Conservation (phyloP, 2,113 vertebrate genomes). For the Oplegnathus fasciatus region DNA sequence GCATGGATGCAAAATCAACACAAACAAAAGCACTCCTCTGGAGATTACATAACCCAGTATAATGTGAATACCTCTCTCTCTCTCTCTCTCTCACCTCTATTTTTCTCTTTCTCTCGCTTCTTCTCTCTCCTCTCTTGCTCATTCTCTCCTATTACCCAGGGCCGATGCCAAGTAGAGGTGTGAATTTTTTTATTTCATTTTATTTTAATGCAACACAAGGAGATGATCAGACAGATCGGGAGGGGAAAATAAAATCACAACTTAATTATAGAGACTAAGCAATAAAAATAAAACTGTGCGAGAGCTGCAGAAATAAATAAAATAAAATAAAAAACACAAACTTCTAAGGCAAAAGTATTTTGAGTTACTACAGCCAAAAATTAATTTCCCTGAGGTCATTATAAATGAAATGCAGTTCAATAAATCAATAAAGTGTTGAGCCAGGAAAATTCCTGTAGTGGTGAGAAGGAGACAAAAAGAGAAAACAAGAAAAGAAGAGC, state of each 20-base stretch:
- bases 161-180: slow-evolving; percentile 8
- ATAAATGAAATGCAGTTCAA: slow-evolving; percentile 43
- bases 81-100: slow-evolving; percentile 34
- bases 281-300: slow-evolving; percentile 9
- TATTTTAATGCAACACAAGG: slow-evolving; percentile 35
- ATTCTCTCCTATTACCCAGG: slow-evolving; percentile 5
- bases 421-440: slow-evolving; percentile 48
- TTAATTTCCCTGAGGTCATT: slow-evolving; percentile 44
- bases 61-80: slow-evolving; percentile 45
- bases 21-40: slow-evolving; percentile 63
- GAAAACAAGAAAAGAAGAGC: background rate
- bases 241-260: slow-evolving; percentile 16
- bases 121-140: slow-evolving; percentile 13
- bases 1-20: slow-evolving; percentile 69
- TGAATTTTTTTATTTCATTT: background rate
- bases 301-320: background rate
- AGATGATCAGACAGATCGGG: slow-evolving; percentile 28
- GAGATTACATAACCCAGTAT: slow-evolving; percentile 67
- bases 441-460: slow-evolving; percentile 14
- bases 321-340: slow-evolving; percentile 13
- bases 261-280: slow-evolving; percentile 25
- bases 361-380: slow-evolving; percentile 24
- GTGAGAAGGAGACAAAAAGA: slow-evolving; percentile 21
- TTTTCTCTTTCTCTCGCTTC: slow-evolving; percentile 31
- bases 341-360: slow-evolving; percentile 28